Evolutionary conservation across 2,113 vertebrate species (phyloP).

Genomic region (Melanostigma gelatinosum): DNA sequence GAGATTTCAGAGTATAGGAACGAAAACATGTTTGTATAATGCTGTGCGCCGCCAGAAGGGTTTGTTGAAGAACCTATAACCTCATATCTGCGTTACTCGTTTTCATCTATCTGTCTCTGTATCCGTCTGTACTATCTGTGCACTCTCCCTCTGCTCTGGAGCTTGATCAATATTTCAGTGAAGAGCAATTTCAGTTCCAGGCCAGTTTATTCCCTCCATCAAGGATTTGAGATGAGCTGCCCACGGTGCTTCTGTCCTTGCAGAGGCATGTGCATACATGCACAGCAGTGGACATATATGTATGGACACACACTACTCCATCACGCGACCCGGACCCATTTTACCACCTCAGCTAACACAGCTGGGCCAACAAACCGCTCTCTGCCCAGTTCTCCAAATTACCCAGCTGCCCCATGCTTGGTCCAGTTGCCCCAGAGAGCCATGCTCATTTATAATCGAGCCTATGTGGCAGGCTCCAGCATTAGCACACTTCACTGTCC

Average conservation of each 20-base stretch:
- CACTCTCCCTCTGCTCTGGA: slow-evolving; percentile 49
- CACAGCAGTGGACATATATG: slow-evolving; percentile 29
- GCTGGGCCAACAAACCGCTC: slow-evolving; percentile 68
- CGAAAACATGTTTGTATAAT: slow-evolving; percentile 37
- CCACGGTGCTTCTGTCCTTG: slow-evolving; percentile 15
- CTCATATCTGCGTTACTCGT: slow-evolving; percentile 40
- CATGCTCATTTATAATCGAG: slow-evolving; percentile 69
- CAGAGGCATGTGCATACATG: slow-evolving; percentile 30
- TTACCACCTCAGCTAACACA: slow-evolving; percentile 70
- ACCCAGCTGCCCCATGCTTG: slow-evolving; percentile 71
- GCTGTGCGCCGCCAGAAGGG: background rate
- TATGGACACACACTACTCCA: slow-evolving; percentile 10
- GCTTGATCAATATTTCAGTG: slow-evolving; percentile 81
- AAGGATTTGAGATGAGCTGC: slow-evolving; percentile 50
- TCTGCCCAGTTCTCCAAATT: slow-evolving; percentile 65
- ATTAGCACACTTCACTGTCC: slow-evolving; percentile 26
- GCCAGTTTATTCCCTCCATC: slow-evolving; percentile 70
- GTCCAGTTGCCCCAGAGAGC: slow-evolving; percentile 67
- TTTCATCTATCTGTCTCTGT: slow-evolving; percentile 61
- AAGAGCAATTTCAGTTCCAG: slow-evolving; percentile 76
- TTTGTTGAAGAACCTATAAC: slow-evolving; percentile 36
- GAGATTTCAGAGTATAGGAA: slow-evolving; percentile 18
- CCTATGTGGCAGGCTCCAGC: slow-evolving; percentile 54
- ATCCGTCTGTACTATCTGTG: slow-evolving; percentile 42
- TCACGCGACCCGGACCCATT: slow-evolving; percentile 50